Base-by-base conservation (phyloP, 2,113 vertebrate species). In the Ochotona curzoniae region DNA sequence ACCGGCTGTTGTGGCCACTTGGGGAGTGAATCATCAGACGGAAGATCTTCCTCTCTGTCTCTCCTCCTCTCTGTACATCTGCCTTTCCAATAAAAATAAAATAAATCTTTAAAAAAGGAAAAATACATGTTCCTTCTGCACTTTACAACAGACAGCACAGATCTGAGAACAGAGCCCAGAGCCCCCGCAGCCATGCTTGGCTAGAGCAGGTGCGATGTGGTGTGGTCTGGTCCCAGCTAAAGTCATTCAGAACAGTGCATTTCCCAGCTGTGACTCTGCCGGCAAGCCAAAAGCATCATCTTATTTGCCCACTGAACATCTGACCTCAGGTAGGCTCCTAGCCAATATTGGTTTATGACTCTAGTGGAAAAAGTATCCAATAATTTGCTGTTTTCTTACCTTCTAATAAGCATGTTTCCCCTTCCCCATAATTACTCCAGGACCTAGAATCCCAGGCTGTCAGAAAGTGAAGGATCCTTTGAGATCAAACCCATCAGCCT, bases 401-500 rank as follows among this genome's bases (percentile, higher is more conserved):
- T 82, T 28, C 64, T 88, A 44, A 28, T 38, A 75, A 25, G 63
- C 28, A 21, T n/a, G 69, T 61, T 20, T 3, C 2, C 5, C 13
- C 49, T 44, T 57, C 8, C 54, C 54, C 71, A 66, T 93, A 95
- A 94, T 87, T 93, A 82, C 38, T 90, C 60, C 71, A 61, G 95
- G 92, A 90, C 90, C 85, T 79, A 74, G 71, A 95, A 91, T 89
- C 67, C n/a, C 61, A 91, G 70, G 38, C 32, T 91, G 15, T 84
- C 80, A 91, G 60, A 87, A 84, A 95, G 9, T 78, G 49, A 87
- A 92, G 61, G 44, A 67, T 92, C 83, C 80, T 88, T 94, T 70
- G 79, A 89, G 88, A 86, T 67, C 60, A 90, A 90, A 85, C 35
- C 54, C 47, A 79, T 79, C 44, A 92, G 85, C 15, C 32, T 93